A percentile compares a stretch with the other conserved stretches of the same genome.
These are phyloP conservation scores for Limnodromus scolopaceus DNA, from an alignment of 2,797 vertebrate genomes.

Conservation along the genomic window DNA sequence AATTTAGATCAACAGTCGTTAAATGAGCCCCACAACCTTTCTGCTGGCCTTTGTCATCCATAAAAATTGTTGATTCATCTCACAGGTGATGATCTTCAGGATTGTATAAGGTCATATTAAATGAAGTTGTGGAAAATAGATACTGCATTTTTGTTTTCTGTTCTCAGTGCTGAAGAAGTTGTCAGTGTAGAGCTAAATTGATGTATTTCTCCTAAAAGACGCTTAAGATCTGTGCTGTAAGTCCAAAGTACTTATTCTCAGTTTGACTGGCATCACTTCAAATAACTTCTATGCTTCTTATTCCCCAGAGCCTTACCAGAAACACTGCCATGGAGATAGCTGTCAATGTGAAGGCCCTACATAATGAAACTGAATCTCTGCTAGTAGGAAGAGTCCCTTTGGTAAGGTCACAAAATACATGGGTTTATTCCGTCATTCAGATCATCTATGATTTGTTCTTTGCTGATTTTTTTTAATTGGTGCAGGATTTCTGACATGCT, in stretches of 20 bases:
- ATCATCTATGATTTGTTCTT: not conserved
- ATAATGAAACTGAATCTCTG: constrained; percentile 96
- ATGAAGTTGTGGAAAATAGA: not conserved
- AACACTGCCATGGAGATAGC: constrained; percentile 95
- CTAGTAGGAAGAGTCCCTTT: constrained; percentile 91
- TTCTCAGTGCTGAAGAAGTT: not conserved
- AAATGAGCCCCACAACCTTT: not conserved
- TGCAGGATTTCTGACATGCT: not conserved
- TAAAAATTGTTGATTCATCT: not conserved
- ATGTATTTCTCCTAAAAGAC: not conserved
- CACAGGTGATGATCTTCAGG: not conserved
- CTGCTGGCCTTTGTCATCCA: not conserved
- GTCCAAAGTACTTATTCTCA: not conserved
- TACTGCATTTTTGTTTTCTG: not conserved
- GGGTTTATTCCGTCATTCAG: not conserved
- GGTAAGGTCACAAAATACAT: constrained; percentile 80
- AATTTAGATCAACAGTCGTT: not conserved
- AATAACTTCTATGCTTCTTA: constrained; percentile 7
- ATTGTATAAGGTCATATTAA: not conserved
- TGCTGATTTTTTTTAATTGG: not conserved
- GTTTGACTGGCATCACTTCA: not conserved
- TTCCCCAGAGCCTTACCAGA: constrained; percentile 89
- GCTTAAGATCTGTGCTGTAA: not conserved
- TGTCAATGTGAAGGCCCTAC: constrained; percentile 93
- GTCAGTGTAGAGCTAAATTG: not conserved